Evolutionary conservation across 1,140 invertebrate species (phyloP).

Genomic region (Cherax quadricarinatus): DNA sequence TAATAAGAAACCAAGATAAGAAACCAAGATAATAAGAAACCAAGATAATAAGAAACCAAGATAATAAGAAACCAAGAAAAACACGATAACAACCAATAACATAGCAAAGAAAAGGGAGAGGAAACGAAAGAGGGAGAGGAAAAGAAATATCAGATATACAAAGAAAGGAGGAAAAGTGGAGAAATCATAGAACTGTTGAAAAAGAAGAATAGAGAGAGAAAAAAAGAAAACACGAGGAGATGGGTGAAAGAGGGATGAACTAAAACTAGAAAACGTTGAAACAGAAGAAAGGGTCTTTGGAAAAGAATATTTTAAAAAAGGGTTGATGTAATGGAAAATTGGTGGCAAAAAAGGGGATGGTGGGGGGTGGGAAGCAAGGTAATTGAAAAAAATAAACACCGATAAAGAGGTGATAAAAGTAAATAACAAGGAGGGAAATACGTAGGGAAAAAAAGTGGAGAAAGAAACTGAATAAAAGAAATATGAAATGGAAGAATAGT

Average conservation of each 20-base stretch:
- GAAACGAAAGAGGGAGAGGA: no score
- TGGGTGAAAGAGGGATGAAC: no score
- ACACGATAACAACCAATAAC: no score
- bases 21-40: no score
- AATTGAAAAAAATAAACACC: background rate
- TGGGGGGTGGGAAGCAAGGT: background rate
- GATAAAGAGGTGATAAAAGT: background rate
- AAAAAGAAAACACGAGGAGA: no score
- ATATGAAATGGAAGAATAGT: background rate
- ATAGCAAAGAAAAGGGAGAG: no score
- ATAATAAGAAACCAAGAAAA: no score
- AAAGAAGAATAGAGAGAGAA: background rate
- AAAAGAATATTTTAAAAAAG: background rate
- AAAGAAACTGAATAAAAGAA: background rate
- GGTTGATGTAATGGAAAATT: background rate
- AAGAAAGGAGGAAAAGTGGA: no score
- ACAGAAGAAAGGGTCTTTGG: background rate
- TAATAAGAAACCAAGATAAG: no score
- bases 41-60: no score
- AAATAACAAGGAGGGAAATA: background rate
- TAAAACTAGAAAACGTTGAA: slow-evolving; percentile 6
- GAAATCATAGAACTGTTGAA: no score
- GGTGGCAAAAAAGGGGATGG: background rate
- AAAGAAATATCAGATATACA: no score
- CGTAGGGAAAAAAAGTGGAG: background rate